Percentiles rank a stretch among this genome's conserved stretches.
Conservation (phyloP, 2,113 vertebrate species). For the Trichechus manatus region DNA sequence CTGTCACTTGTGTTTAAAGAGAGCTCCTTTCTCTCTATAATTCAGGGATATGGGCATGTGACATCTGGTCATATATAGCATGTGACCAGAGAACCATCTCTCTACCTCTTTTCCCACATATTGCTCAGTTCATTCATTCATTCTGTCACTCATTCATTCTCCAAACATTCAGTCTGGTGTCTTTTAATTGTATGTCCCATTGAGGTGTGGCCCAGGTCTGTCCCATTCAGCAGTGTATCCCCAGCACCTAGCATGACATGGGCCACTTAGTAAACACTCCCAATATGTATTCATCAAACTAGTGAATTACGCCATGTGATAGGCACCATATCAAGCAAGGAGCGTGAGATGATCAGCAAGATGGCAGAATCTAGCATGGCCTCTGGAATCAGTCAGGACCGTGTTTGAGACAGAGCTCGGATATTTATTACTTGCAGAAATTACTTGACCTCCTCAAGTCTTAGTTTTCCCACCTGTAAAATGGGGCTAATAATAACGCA, state of each 20-base stretch:
- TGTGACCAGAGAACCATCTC: neutral
- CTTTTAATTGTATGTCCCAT: neutral
- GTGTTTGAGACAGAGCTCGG: neutral
- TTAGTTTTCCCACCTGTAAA: neutral
- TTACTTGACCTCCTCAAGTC: neutral
- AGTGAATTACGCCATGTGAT: accelerated
- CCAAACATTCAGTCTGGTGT: neutral
- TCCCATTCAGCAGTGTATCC: neutral
- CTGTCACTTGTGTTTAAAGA: neutral
- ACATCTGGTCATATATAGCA: neutral
- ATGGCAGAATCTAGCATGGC: neutral
- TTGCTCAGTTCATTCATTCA: neutral
- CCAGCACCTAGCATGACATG: neutral
- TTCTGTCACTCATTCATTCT: neutral
- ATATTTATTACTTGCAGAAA: neutral
- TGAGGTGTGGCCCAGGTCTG: neutral
- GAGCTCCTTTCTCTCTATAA: neutral
- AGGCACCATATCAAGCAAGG: no score
- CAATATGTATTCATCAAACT: neutral
- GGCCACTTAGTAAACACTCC: neutral
- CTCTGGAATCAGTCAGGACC: neutral
- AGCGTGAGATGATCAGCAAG: neutral
- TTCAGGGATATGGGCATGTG: neutral
- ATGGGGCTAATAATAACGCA: neutral
- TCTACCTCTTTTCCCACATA: neutral